phyloP scores from a whole-genome alignment of 2,888 invertebrate species.

The Phlogophora meticulosa region DNA sequence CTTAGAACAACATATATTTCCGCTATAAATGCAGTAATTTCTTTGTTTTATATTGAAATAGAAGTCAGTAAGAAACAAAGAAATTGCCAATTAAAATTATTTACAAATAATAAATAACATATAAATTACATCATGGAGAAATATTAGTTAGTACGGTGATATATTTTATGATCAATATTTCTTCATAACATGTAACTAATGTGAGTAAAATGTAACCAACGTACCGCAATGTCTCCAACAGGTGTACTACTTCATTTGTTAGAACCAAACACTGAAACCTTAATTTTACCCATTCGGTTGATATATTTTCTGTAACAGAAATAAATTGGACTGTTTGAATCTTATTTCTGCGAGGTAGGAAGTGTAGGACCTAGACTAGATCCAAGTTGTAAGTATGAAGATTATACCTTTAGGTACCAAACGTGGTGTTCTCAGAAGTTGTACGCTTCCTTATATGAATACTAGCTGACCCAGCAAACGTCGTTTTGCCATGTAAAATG shows the following conservation, averaged over 20 bases:
- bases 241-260: conserved; percentile 92
- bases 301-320: conserved; percentile 92
- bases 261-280: conserved; percentile 95
- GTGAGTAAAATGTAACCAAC: conserved; percentile 72
- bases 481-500: no score
- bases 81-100: conserved; percentile 69
- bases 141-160: conserved; percentile 73
- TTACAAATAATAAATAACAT: conserved; percentile 66
- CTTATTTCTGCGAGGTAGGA: not conserved
- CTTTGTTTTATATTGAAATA: conserved; percentile 58
- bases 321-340: conserved; percentile 10
- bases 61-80: conserved; percentile 67
- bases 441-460: not conserved
- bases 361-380: no score
- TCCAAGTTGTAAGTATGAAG: no score
- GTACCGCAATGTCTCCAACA: conserved; percentile 93
- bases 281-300: conserved; percentile 94
- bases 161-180: conserved; percentile 79
- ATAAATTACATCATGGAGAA: conserved; percentile 86
- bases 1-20: conserved; percentile 69
- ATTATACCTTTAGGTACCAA: not conserved
- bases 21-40: conserved; percentile 56
- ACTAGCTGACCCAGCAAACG: no score
- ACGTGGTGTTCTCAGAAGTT: conserved; percentile 9
- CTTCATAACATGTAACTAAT: conserved; percentile 82